Percentiles rank a stretch among this genome's conserved stretches.
phyloP scores from a whole-genome alignment of 2,888 invertebrate species.

The Monochamus alternatus region DNA sequence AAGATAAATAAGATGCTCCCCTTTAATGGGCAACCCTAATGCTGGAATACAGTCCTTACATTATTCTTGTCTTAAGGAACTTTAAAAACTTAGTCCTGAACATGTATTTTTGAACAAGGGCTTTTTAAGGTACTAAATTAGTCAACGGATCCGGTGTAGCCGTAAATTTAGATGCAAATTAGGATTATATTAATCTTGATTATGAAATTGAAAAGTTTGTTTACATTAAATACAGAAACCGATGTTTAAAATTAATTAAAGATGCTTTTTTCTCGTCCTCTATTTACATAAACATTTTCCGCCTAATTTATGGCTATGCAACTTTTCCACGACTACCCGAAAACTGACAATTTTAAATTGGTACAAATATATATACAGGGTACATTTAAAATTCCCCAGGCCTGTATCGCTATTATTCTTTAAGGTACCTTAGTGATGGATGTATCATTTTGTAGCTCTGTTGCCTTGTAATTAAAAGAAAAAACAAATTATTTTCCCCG shows the following conservation, averaged over 20 bases:
- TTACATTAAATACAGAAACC: conserved; percentile 27
- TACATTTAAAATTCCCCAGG: no score
- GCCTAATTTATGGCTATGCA: background rate
- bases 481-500: no score
- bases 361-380: no score
- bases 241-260: conserved; percentile 25
- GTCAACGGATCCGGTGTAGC: conserved; percentile 63
- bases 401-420: no score
- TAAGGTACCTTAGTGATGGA: no score
- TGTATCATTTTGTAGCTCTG: no score
- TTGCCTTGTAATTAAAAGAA: no score
- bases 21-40: conserved; percentile 64
- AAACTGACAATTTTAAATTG: background rate
- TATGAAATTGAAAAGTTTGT: conserved; percentile 64
- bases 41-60: conserved; percentile 61
- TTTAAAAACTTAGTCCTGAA: conserved; percentile 41
- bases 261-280: conserved; percentile 19
- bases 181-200: conserved; percentile 66
- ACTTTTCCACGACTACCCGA: background rate
- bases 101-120: conserved; percentile 60
- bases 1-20: conserved; percentile 70
- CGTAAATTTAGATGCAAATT: conserved; percentile 67
- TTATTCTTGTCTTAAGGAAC: conserved; percentile 56
- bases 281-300: conserved; percentile 11
- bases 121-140: conserved; percentile 67